Base-by-base conservation (phyloP, 2,113 vertebrate species). In the Spheniscus mendiculus region DNA sequence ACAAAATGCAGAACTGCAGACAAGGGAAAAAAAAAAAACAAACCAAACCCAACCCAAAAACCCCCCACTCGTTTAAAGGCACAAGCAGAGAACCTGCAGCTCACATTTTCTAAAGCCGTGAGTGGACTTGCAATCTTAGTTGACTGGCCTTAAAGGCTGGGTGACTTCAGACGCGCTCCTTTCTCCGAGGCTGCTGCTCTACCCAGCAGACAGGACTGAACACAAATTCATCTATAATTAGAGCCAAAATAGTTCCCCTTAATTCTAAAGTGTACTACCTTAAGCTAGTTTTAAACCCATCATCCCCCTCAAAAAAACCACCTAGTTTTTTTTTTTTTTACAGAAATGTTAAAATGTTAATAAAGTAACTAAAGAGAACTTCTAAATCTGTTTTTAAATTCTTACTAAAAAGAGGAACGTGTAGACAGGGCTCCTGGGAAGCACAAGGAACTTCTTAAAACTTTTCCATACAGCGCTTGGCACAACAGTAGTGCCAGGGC, bases 1-100 rank as follows among this genome's bases (percentile, higher is more conserved):
- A 50, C 63, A 87, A 78, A 90, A 59, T 0, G 0, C 5, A 92
- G 52, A 89, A 71, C 10, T 15, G 34, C 30, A 76, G 47, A 55
- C 16, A 52, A 73, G 15, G 1, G 2, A 0, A 4, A 10, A 26
- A 61, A 56, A 52, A 6, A 17, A 14, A 38, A 20, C 1, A 29
- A 50, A 45, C 40, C 3, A 32, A 58, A 69, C n/a, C n/a, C n/a
- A 32, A 44, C 49, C 6, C 10, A 9, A 6, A 40, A 52, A 26
- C 12, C 3, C 12, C n/a, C 40, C 11, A 26, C 44, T 67, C 0
- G 0, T 55, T 62, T 38, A 50, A 19, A 72, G 36, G 10, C 22
- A 53, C 0, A 2, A 74, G 47, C 40, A 85, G 85, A 72, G 66
- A 79, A 90, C 13, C 36, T 38, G 22, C 52, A 90, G 63, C 18